These are phyloP conservation scores for Axis porcinus DNA, from an alignment of 2,113 vertebrate genomes.

Conservation along the genomic window DNA sequence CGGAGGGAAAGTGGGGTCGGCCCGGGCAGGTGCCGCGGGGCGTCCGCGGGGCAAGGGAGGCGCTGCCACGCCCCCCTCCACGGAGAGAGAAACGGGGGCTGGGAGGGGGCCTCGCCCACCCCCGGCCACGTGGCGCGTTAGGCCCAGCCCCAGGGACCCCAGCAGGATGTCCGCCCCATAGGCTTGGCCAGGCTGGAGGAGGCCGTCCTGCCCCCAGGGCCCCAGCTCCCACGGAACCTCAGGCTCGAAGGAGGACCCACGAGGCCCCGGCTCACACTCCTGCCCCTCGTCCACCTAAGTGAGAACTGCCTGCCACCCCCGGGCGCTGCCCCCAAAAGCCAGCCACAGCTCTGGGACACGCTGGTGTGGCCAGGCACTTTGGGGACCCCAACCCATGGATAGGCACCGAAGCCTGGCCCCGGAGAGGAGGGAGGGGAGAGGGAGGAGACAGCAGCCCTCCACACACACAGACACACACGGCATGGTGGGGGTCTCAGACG, in stretches of 20 bases:
- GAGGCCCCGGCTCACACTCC: neutral
- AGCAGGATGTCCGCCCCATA: rapidly evolving
- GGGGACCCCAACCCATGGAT: neutral
- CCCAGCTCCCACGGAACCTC: rapidly evolving
- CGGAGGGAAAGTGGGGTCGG: neutral
- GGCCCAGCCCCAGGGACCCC: neutral
- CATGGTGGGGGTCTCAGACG: neutral
- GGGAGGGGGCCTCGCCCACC: rapidly evolving
- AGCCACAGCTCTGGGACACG: too few relatives aligned
- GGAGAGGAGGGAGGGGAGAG: too few relatives aligned
- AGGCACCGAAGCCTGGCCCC: neutral
- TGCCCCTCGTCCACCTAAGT: rapidly evolving
- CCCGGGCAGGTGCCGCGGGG: rapidly evolving
- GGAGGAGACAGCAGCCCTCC: neutral
- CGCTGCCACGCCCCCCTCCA: neutral
- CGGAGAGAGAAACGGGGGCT: neutral
- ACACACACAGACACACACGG: neutral
- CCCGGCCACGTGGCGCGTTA: neutral
- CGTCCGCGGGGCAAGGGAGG: rapidly evolving
- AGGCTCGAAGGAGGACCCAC: rapidly evolving
- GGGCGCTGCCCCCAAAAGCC: too few relatives aligned
- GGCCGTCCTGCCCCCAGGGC: neutral
- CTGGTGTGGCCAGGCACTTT: rapidly evolving
- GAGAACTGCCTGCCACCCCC: rapidly evolving
- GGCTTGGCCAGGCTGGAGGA: neutral